Evolutionary conservation across 2,888 invertebrate genomes (phyloP).

Genomic region (Eurytoma californica): DNA sequence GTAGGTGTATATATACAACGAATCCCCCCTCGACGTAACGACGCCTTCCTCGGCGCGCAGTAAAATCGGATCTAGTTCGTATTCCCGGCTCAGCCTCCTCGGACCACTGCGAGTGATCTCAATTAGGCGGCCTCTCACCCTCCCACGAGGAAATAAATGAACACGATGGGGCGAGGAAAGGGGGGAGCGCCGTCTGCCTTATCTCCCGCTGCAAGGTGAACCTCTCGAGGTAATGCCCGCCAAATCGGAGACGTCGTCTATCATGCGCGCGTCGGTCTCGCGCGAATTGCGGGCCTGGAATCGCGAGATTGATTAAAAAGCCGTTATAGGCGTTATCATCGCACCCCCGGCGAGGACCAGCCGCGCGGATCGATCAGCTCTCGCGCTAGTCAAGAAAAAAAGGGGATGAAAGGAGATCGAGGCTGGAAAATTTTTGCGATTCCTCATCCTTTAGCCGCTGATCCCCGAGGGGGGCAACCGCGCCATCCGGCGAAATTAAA

Average conservation of each 20-base stretch:
- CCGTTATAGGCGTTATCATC: slow-evolving; percentile 1
- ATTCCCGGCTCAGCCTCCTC: neutral
- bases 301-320: slow-evolving; percentile 20
- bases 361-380: neutral
- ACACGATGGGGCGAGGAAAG: slow-evolving; percentile 7
- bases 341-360: too few relatives aligned
- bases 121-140: neutral
- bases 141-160: slow-evolving; percentile 19
- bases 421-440: too few relatives aligned
- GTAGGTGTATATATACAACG: too few relatives aligned
- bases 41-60: too few relatives aligned
- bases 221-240: neutral
- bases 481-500: slow-evolving; percentile 3
- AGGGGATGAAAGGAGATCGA: too few relatives aligned
- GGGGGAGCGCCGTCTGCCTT: neutral
- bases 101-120: neutral
- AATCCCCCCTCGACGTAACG: too few relatives aligned
- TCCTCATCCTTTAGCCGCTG: too few relatives aligned
- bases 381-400: slow-evolving; percentile 1
- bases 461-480: neutral
- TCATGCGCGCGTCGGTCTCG: slow-evolving; percentile 3
- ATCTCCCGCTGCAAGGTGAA: neutral
- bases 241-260: slow-evolving; percentile 5
- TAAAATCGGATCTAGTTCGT: too few relatives aligned
- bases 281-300: neutral